Evolutionary conservation across 1,140 invertebrate genomes (phyloP), one percentile per base, ranked within the genome.

Genomic region (Schlechtendalia chinensis): DNA sequence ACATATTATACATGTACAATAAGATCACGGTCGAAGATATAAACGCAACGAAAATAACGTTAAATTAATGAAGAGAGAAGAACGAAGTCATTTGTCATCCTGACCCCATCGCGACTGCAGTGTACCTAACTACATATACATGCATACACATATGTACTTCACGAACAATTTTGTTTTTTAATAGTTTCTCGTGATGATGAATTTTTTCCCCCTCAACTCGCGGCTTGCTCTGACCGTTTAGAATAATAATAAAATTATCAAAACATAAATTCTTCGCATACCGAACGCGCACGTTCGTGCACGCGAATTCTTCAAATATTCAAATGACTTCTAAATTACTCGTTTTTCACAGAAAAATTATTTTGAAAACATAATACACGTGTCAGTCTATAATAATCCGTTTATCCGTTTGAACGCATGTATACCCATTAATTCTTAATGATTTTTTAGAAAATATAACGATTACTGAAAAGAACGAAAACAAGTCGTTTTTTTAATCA

Each of bases 11-110:
- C 8, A 39, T 8, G 32, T 39, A 39, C 32, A 39, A 39, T 11
- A 39, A 61, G 58, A 79, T 79, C 17, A 63, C 12, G 17, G 75
- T 79, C 11, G 10, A 24, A 79, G 75, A 79, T 79, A 39, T 4
- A 79, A 63, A 39, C 56, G 17, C 17, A 45, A 24, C 56, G 45
- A 61, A 59, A 61, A 59, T 47, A 79, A 59, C 19, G 24, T 61
- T 61, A 47, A 47, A 61, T 79, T 79, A 79, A 79, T 63, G 75
- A 45, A 27, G 54, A 61, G 11, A 59, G n/a, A 59, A 63, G 29
- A 63, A 12, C 32, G 22, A 79, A 79, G 39, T 63, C 17, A 50
- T 79, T 79, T 79, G 75, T 79, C 59, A 63, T 63, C 16, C 17
- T n/a, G n/a, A n/a, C n/a, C n/a, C n/a, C n/a, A n/a, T n/a, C n/a